Conservation (phyloP, 2,888 invertebrate genomes). For the Helobdella robusta region DNA sequence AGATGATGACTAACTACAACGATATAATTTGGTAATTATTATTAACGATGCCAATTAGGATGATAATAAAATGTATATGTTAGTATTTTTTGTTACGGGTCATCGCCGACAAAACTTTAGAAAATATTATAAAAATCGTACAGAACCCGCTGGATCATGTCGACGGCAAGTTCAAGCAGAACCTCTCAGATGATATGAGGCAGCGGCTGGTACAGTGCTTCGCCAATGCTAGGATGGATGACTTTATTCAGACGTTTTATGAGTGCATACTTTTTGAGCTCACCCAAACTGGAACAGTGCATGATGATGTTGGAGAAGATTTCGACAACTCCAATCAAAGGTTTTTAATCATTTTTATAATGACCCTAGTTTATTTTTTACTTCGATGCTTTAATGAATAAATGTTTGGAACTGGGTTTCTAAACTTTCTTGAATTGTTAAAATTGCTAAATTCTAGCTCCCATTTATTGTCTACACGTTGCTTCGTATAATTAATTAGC, state of each 20-base stretch:
- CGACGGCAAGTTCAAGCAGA: conserved; percentile 27
- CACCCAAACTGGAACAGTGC: conserved; percentile 25
- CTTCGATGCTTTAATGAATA: neutral
- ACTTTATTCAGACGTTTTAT: conserved; percentile 29
- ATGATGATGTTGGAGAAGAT: conserved; percentile 28
- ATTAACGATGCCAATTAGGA: neutral
- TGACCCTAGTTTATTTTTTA: neutral
- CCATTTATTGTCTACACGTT: neutral
- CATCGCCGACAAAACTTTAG: no score
- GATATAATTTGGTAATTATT: no score
- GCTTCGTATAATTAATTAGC: no score
- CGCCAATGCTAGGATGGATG: conserved; percentile 27
- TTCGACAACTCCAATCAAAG: conserved; percentile 25
- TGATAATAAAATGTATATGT: neutral
- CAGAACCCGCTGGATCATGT: conserved; percentile 32
- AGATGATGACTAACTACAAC: no score
- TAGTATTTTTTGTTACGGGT: no score
- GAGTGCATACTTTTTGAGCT: conserved; percentile 32
- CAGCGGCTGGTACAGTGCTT: conserved; percentile 20
- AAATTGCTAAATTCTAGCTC: neutral
- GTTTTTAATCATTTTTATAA: conserved; percentile 17
- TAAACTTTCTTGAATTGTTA: neutral
- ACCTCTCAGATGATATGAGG: conserved; percentile 19
- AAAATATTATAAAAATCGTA: neutral
- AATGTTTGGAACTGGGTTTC: neutral